Conservation (phyloP, 2,113 vertebrate genomes). For the Chloebia gouldiae region DNA sequence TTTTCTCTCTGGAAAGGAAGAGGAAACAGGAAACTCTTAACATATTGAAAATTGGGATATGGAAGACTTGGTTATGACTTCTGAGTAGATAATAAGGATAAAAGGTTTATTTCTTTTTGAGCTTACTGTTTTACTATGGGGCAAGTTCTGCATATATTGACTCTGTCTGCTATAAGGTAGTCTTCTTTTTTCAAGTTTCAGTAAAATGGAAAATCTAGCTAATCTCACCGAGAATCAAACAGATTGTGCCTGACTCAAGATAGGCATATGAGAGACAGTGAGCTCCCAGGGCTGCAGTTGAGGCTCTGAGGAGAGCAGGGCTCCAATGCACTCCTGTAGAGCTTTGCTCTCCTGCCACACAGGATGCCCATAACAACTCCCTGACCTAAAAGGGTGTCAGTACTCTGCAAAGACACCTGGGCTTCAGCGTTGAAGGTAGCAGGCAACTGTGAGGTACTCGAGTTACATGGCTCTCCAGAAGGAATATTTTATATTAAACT, state of each 20-base stretch:
- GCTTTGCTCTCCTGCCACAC: too few relatives aligned
- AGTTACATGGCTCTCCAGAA: neutral
- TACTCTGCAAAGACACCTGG: neutral
- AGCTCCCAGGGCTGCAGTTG: fast-evolving
- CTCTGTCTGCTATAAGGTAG: neutral
- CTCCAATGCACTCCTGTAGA: fast-evolving
- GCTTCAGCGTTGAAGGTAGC: neutral
- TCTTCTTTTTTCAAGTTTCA: neutral
- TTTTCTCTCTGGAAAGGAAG: conserved; percentile 33
- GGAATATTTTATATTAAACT: neutral
- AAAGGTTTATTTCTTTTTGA: neutral
- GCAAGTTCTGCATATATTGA: neutral
- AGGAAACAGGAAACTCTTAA: neutral
- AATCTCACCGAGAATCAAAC: neutral
- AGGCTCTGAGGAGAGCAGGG: neutral
- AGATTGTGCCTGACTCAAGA: neutral
- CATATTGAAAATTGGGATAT: neutral
- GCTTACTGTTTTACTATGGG: neutral
- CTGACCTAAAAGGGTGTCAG: neutral
- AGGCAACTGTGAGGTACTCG: neutral
- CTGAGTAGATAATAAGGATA: neutral
- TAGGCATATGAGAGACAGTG: neutral
- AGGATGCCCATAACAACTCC: neutral
- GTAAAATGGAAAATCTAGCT: neutral
- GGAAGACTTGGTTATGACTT: neutral